Percentiles rank a stretch among this genome's conserved stretches.
Evolutionary conservation across 1,140 invertebrate species (phyloP).

Genomic region (Araneus ventricosus): DNA sequence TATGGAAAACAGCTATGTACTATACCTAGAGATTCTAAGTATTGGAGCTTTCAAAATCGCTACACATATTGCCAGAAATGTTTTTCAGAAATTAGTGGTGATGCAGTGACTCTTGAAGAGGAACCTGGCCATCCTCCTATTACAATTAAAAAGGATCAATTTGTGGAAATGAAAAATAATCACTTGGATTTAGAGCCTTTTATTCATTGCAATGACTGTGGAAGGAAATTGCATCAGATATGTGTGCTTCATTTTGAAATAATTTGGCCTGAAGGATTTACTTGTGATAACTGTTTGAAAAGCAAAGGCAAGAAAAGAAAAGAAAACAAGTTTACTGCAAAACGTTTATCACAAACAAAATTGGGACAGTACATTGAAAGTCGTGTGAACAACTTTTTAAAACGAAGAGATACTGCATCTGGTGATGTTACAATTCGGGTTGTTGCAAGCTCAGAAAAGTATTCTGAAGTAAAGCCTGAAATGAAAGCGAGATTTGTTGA

Average conservation of each 20-base stretch:
- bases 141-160: slow-evolving; percentile 37
- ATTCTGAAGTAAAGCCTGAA: slow-evolving; percentile 98
- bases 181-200: slow-evolving; percentile 82
- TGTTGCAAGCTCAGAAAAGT: slow-evolving; percentile 97
- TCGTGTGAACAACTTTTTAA: slow-evolving; percentile 97
- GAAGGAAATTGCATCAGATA: slow-evolving; percentile 97
- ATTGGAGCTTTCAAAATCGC: slow-evolving; percentile 98
- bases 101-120: slow-evolving; percentile 94
- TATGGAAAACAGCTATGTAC: slow-evolving; percentile 99
- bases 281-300: slow-evolving; percentile 97
- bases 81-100: slow-evolving; percentile 99
- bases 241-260: slow-evolving; percentile 97
- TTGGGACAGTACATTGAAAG: slow-evolving; percentile 98
- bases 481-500: slow-evolving; percentile 85
- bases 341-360: slow-evolving; percentile 93
- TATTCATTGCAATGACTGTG: slow-evolving; percentile 96
- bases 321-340: slow-evolving; percentile 98
- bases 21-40: slow-evolving; percentile 98
- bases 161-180: slow-evolving; percentile 61
- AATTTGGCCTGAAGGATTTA: slow-evolving; percentile 96
- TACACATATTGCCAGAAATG: slow-evolving; percentile 99
- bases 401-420: slow-evolving; percentile 97
- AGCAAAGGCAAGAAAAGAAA: slow-evolving; percentile 93
- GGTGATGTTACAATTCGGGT: slow-evolving; percentile 99
- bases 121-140: slow-evolving; percentile 89